phyloP scores from a whole-genome alignment of 2,113 vertebrate species.

The Forbesichthys agassizii region DNA sequence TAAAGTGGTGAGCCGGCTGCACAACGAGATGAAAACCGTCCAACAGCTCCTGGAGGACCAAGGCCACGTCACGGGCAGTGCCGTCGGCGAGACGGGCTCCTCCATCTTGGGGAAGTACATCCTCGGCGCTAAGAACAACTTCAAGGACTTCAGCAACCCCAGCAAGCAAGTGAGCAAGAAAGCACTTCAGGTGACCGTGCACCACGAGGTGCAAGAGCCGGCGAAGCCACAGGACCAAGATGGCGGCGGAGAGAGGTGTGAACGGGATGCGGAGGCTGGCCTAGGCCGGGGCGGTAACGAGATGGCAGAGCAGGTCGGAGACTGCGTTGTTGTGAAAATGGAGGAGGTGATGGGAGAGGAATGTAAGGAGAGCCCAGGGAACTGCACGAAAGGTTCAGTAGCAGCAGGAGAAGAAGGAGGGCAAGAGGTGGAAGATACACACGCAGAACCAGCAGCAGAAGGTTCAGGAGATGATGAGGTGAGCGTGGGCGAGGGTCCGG shows the following conservation, averaged over 20 bases:
- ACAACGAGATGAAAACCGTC: conserved; percentile 76
- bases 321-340: conserved; percentile 57
- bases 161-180: conserved; percentile 28
- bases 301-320: conserved; percentile 15
- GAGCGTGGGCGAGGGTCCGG: conserved; percentile 4
- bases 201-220: conserved; percentile 31
- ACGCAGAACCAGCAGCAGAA: neutral
- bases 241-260: neutral
- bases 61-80: neutral
- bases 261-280: conserved; percentile 9
- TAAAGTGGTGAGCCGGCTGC: conserved; percentile 79
- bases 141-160: conserved; percentile 73
- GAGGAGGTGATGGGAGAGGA: conserved; percentile 52
- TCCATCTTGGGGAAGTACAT: conserved; percentile 84
- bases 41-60: conserved; percentile 59
- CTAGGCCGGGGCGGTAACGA: neutral
- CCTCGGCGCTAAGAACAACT: conserved; percentile 82
- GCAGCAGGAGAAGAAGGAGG: neutral
- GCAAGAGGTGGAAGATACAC: neutral
- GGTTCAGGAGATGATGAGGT: neutral
- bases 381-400: neutral
- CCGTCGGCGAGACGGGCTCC: conserved; percentile 51
- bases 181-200: conserved; percentile 62
- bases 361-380: neutral
- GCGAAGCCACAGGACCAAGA: neutral